These are phyloP conservation scores for Ardeotis arabs DNA, from an alignment of 2,113 vertebrate genomes.

Conservation along the genomic window DNA sequence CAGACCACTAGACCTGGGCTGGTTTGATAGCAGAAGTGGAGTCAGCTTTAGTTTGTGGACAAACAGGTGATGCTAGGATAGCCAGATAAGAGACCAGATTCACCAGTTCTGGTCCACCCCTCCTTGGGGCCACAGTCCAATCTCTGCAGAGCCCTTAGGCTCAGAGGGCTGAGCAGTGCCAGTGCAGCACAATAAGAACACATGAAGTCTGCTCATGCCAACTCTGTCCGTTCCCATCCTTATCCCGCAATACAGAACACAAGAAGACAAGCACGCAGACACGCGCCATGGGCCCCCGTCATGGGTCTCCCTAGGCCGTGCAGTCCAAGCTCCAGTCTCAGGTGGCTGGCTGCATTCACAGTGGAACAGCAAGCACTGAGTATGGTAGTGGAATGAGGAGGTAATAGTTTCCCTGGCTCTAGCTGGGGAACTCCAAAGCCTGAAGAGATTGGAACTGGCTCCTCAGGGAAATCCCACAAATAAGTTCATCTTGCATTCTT, in stretches of 20 bases:
- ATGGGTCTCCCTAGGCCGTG: not conserved
- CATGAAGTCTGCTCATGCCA: not conserved
- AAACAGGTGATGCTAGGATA: not conserved
- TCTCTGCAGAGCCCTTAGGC: not conserved
- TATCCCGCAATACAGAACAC: not conserved
- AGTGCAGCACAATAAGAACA: rapidly evolving
- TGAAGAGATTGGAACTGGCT: not conserved
- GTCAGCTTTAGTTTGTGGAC: not conserved
- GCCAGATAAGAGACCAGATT: not conserved
- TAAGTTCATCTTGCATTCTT: not conserved
- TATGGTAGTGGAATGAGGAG: rapidly evolving
- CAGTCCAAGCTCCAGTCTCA: not conserved
- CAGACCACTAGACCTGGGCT: not conserved
- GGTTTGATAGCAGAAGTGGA: not conserved
- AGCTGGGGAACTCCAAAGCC: not conserved
- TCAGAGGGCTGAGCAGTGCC: not conserved
- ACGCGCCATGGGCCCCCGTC: not conserved
- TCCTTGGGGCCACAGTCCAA: not conserved
- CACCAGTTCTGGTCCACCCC: not conserved
- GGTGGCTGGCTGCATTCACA: not conserved
- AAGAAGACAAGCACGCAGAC: not conserved
- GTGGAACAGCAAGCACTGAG: not conserved
- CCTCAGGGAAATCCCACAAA: not conserved
- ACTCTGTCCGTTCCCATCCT: not conserved
- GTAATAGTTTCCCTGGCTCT: not conserved